phyloP scores from a whole-genome alignment of 2,888 invertebrate genomes.

The Clitarchus hookeri region DNA sequence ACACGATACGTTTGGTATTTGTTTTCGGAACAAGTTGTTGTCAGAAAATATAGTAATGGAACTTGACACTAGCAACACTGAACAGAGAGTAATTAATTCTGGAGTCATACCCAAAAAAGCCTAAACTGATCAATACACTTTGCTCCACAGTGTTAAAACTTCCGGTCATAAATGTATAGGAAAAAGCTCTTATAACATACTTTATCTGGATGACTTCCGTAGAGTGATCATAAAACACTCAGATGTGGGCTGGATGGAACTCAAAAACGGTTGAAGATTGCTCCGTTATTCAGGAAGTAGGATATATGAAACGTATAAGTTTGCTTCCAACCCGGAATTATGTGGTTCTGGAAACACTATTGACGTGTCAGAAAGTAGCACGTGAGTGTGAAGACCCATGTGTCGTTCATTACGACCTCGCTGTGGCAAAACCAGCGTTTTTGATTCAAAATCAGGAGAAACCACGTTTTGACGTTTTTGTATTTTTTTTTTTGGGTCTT shows the following conservation, averaged over 20 bases:
- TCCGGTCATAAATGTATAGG: not conserved
- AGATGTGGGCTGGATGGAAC: constrained; percentile 23
- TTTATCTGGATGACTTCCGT: constrained; percentile 16
- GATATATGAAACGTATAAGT: too few relatives aligned
- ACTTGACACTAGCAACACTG: not conserved
- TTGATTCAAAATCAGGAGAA: too few relatives aligned
- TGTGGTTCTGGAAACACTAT: too few relatives aligned
- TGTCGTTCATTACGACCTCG: constrained; percentile 25
- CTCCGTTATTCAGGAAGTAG: constrained; percentile 23
- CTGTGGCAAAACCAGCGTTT: constrained; percentile 16
- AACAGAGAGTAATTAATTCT: constrained; percentile 18
- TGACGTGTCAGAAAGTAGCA: constrained; percentile 16
- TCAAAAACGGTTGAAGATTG: not conserved
- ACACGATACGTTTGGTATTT: constrained; percentile 25
- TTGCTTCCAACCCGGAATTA: too few relatives aligned
- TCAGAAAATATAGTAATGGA: constrained; percentile 21
- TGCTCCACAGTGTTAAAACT: constrained; percentile 19
- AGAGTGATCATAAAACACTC: constrained; percentile 21
- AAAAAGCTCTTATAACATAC: not conserved
- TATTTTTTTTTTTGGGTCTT: not conserved
- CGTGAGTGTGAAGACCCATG: constrained; percentile 15
- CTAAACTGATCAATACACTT: constrained; percentile 19
- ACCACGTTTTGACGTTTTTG: constrained; percentile 25
- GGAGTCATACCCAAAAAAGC: constrained; percentile 5
- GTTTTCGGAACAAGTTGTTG: constrained; percentile 17